phyloP scores from a whole-genome alignment of 2,113 vertebrate genomes.

The Gorilla gorilla region DNA sequence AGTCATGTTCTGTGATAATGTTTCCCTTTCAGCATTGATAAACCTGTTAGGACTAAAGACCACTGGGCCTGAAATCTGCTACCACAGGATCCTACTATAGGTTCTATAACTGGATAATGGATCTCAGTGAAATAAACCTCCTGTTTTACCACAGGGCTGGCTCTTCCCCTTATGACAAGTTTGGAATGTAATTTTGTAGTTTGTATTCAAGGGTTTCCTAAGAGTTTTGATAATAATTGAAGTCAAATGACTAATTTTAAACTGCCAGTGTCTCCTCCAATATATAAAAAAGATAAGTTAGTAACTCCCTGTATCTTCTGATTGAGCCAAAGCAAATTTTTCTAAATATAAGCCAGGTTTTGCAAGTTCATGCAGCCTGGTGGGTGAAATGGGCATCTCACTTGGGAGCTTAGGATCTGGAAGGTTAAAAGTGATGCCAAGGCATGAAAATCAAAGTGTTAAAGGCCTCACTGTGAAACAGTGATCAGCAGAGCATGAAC shows the following conservation, averaged over 20 bases:
- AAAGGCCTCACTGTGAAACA: background rate
- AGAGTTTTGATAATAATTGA: background rate
- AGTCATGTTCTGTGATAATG: background rate
- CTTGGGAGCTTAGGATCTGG: background rate
- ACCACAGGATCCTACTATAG: background rate
- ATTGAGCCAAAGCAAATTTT: background rate
- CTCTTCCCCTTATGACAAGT: background rate
- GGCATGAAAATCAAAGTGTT: background rate
- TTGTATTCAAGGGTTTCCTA: background rate
- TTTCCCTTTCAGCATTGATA: background rate
- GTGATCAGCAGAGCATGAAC: background rate
- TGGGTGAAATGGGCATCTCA: background rate
- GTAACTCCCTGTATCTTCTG: background rate
- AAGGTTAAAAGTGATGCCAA: background rate
- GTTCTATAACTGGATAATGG: background rate
- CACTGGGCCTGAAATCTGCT: background rate
- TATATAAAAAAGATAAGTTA: background rate
- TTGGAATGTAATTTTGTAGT: background rate
- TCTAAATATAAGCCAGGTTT: background rate
- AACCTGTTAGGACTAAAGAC: background rate
- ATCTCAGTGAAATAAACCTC: background rate
- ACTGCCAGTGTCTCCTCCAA: background rate
- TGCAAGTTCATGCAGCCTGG: background rate
- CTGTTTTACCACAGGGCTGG: rapidly evolving
- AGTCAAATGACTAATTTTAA: background rate